A percentile compares a stretch with the other conserved stretches of the same genome.
Evolutionary conservation across 1,140 invertebrate species (phyloP).

Genomic region (Caenorhabditis tropicalis): DNA sequence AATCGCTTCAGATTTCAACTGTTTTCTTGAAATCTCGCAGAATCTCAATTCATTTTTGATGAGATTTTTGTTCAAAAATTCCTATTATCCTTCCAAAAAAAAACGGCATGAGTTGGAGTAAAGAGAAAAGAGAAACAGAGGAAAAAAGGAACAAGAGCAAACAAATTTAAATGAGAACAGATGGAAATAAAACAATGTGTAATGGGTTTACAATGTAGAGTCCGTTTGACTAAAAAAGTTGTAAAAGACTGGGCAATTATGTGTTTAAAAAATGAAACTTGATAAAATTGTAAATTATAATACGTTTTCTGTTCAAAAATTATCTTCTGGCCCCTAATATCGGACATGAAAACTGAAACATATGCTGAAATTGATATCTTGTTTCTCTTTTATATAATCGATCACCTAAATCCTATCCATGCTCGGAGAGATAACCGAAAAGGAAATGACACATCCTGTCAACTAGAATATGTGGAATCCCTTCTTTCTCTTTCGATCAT

Average conservation of each 20-base stretch:
- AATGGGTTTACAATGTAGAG: background rate
- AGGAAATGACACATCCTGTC: background rate
- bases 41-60: constrained; percentile 17
- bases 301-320: too few relatives aligned
- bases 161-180: constrained; percentile 1
- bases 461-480: background rate
- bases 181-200: background rate
- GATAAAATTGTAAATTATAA: too few relatives aligned
- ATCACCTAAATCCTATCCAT: too few relatives aligned
- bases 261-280: too few relatives aligned
- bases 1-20: constrained; percentile 31
- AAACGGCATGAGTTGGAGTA: background rate
- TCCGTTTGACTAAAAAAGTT: background rate
- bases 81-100: background rate
- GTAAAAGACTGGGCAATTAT: background rate
- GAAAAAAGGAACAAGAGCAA: background rate
- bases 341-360: background rate
- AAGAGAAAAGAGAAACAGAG: background rate
- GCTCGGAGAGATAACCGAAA: background rate
- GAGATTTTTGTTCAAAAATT: background rate
- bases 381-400: too few relatives aligned
- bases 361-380: background rate
- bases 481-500: background rate
- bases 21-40: background rate
- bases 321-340: too few relatives aligned